Evolutionary conservation across 1,140 invertebrate genomes (phyloP), one percentile per base, ranked within the genome.

Genomic region (Steinernema khuongi): DNA sequence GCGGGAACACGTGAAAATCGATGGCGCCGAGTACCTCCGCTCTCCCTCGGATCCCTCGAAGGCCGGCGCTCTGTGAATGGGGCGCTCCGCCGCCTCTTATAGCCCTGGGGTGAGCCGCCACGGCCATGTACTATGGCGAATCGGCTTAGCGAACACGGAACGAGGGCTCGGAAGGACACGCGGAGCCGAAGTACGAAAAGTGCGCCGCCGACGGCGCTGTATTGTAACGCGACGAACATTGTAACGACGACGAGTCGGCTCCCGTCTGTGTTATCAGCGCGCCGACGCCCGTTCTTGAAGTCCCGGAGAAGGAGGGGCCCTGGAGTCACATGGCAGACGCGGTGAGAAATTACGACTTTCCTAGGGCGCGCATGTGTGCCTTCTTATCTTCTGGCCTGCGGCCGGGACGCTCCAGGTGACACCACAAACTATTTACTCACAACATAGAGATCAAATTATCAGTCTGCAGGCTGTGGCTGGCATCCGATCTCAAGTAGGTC

Each of bases 281-380:
- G 50, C 50, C 36, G 50, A 11, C 26, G 7, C 50, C 19, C 22
- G 19, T 17, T 17, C 14, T 26, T 60, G 50, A 11, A 11, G 11
- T 26, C 50, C 14, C 11, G 22, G 19, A 60, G 50, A 4, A 60
- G 50, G 50, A 14, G 50, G 11, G 4, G 11, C 14, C 50, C 4
- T 7, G 26, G 14, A 60, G 50, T 60, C 50, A 60, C 50, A 60
- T 60, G 50, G 19, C 50, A 11, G 50, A 41, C 36, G 36, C n/a
- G 7, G 50, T 22, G 50, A n/a, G 50, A 60, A 60, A 60, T 60
- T 60, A 60, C 50, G 50, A 60, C 50, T 60, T 60, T 60, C n/a
- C n/a, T 60, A n/a, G 50, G 26, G 50, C 26, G 50, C 26, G 26
- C 50, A 60, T 60, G 50, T 60, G 50, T 22, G n/a, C n/a, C n/a